Base-by-base conservation (phyloP, 2,797 vertebrate species). In the Megalops cyprinoides region DNA sequence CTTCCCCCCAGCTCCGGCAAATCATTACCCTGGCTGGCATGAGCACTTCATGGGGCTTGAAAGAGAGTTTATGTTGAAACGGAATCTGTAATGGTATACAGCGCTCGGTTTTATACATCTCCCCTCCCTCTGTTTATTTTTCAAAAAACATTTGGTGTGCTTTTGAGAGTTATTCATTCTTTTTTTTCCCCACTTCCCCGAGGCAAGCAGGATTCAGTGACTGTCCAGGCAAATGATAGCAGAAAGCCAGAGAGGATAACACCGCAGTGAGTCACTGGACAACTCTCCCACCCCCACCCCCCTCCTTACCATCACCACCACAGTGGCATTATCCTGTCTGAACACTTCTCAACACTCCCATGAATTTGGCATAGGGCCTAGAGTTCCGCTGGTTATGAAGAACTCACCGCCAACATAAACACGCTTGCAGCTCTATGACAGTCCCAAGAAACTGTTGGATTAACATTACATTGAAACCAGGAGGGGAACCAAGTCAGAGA, bases 61-160 rank as follows among this genome's bases (percentile, higher is more conserved):
- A 85, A 84, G 78, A 58, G 65, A 78, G 73, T 74, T 83, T 85
- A 85, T 79, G 78, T 82, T 87, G 75, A 87, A 87, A 86, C 78
- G 39, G 84, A 86, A 87, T 84, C 42, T 0, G 74, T 82, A 83
- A 86, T 87, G 78, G 51, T 42, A 84, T 75, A 77, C 79, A 80
- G 78, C 42, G 53, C 56, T 77, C 42, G 51, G 78, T 81, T 58
- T 46, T 69, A 77, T 25, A 55, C 51, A 31, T 49, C 49, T 62
- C 23, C 18, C 65, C 62, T 39, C 56, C 73, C 73, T 65, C 56
- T 81, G 73, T 71, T 81, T 83, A 74, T 67, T 81, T 74, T 25
- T 39, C 37, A 67, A 74, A 79, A 80, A 42, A 71, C 44, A 71
- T 37, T 73, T 79, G 46, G 3, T 34, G 49, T 62, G 44, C 62